Evolutionary conservation across 2,888 invertebrate species (phyloP), one percentile per base, ranked within the genome.

Genomic region (Clusia tigrina): DNA sequence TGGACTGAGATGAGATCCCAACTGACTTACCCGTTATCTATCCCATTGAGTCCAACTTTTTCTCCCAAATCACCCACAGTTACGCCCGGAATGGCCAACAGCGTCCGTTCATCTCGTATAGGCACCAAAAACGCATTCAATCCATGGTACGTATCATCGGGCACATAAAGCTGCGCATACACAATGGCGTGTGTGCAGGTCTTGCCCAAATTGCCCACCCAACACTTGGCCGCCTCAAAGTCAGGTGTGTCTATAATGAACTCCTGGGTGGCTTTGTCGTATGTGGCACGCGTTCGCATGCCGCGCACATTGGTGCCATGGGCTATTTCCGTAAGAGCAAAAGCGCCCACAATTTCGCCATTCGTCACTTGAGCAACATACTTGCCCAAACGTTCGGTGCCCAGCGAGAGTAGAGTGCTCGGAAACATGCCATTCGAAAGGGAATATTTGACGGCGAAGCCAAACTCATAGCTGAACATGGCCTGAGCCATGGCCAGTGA

Each of bases 31-130:
- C 98, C 98, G 85, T 98, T 98, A 81, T 98, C 98, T 46, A 97
- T 84, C 2, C 95, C 96, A 82, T 97, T 95, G 9, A 95, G 86
- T 0, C 94, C 96, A 48, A 94, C 86, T 84, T 98, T 98, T 81
- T 93, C 92, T 0, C 98, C 98, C 85, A 98, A 88, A 80, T 98
- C 97, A 0, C 96, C 96, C 0, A 96, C 91, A 0, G 87, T 88
- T 1, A 98, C 88, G 0, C 96, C 95, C 0, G 93, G 89, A 76
- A 85, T 89, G 0, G 94, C 88, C 58, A 87, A 77, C 74, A 93
- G 81, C 0, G 93, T 93, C 62, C 87, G 84, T 0, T 90, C 88
- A 82, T 94, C 90, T 2, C 96, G 85, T 65, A 98, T 87, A 0
- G 93, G 95, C 15, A 94, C 93, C n/a, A 96, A 85, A 79, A 98